Conservation (phyloP, 2,888 invertebrate species). For the Chorisops tibialis region DNA sequence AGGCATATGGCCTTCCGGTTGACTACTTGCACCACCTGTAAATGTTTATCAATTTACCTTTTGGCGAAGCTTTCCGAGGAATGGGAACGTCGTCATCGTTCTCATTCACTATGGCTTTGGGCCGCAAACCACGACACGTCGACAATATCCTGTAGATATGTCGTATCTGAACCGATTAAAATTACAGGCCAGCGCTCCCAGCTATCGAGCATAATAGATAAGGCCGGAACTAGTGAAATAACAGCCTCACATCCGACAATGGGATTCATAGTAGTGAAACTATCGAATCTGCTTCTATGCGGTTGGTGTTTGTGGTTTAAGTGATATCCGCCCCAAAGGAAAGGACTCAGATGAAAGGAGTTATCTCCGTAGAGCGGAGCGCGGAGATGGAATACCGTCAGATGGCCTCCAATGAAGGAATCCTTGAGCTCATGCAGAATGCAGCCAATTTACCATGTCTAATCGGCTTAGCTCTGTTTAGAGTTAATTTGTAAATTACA, state of each 20-base stretch:
- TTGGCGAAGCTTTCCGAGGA: too few species aligned
- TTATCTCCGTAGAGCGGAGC: too few species aligned
- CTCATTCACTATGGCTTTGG: too few species aligned
- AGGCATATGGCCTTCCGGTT: too few species aligned
- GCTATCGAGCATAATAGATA: slow-evolving; percentile 29
- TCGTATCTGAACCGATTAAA: slow-evolving; percentile 23
- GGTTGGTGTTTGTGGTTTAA: neutral
- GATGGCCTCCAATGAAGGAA: neutral
- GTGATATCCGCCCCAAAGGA: neutral
- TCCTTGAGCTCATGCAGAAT: slow-evolving; percentile 2
- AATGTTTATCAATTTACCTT: too few species aligned
- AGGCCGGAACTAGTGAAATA: slow-evolving; percentile 22
- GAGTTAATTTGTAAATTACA: slow-evolving; percentile 31
- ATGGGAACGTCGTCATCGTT: too few species aligned
- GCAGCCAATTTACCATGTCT: slow-evolving; percentile 22
- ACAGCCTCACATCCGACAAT: slow-evolving; percentile 18
- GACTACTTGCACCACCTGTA: too few species aligned
- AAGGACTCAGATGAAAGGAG: too few species aligned
- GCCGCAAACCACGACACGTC: slow-evolving; percentile 22
- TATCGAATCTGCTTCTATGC: slow-evolving; percentile 10
- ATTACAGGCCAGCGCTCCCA: slow-evolving; percentile 19
- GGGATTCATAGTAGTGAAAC: neutral
- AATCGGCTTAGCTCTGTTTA: slow-evolving; percentile 28
- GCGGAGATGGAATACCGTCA: too few species aligned
- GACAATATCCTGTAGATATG: slow-evolving; percentile 29